A percentile compares a stretch with the other conserved stretches of the same genome.
These are phyloP conservation scores for Digitonthophagus gazella DNA, from an alignment of 2,888 invertebrate species.

Conservation along the genomic window DNA sequence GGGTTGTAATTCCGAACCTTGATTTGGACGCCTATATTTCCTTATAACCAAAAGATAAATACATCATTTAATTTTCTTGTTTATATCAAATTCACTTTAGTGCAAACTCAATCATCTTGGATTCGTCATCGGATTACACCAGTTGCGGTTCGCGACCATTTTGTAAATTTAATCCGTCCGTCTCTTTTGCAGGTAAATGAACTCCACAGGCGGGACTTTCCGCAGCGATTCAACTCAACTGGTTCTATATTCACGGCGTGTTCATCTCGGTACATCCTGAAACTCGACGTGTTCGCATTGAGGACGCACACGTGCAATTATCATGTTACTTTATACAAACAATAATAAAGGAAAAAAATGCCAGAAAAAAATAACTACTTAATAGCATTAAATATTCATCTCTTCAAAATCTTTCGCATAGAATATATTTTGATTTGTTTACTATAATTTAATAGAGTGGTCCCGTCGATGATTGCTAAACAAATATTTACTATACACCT, in stretches of 20 bases:
- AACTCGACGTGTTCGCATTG: not conserved
- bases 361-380: not conserved
- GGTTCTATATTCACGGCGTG: not conserved
- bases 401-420: too few relatives aligned
- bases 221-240: not conserved
- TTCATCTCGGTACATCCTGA: not conserved
- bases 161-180: not conserved
- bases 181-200: not conserved
- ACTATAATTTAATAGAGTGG: not conserved
- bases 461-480: not conserved
- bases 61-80: too few relatives aligned
- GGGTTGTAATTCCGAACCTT: too few relatives aligned
- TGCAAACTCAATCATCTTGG: not conserved
- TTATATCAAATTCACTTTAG: too few relatives aligned
- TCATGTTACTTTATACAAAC: not conserved
- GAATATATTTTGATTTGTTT: not conserved
- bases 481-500: not conserved
- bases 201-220: not conserved
- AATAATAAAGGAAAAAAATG: not conserved
- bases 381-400: too few relatives aligned
- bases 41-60: too few relatives aligned
- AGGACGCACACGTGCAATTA: not conserved
- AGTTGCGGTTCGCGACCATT: not conserved
- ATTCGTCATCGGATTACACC: not conserved
- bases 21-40: too few relatives aligned